phyloP scores from a whole-genome alignment of 2,113 vertebrate species.

The Percina caprodes region DNA sequence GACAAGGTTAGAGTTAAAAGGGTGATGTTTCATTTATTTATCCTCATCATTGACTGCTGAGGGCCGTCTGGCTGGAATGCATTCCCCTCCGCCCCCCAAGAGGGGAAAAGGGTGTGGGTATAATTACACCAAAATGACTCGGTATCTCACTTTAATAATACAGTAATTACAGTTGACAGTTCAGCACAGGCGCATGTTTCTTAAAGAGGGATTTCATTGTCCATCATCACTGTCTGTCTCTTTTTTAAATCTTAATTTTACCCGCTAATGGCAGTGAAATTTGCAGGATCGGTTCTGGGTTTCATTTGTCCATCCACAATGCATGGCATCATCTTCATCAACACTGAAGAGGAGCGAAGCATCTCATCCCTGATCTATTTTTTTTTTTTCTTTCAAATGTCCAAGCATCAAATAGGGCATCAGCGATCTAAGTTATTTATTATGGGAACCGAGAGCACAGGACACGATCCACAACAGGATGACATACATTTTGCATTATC shows the following conservation, averaged over 20 bases:
- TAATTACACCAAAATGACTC: constrained; percentile 64
- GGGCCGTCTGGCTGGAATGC: constrained; percentile 20
- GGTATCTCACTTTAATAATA: constrained; percentile 50
- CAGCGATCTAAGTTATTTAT: background rate
- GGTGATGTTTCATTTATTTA: background rate
- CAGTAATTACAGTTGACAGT: constrained; percentile 57
- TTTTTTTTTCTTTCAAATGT: constrained; percentile 1
- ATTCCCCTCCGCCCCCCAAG: constrained; percentile 1
- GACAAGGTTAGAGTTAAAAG: background rate
- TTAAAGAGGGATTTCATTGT: constrained; percentile 1
- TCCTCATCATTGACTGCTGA: background rate
- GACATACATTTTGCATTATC: background rate
- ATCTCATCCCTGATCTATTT: background rate
- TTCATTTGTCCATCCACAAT: background rate
- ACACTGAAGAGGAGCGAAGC: background rate
- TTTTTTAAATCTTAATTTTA: background rate
- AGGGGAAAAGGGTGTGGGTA: constrained; percentile 56
- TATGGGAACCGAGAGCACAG: background rate
- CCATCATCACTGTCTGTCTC: background rate
- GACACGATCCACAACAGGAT: background rate
- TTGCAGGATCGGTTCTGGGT: background rate
- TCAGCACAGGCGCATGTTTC: background rate
- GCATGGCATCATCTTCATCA: constrained; percentile 12
- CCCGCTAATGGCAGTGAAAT: background rate
- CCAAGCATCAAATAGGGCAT: background rate